Percentiles rank a stretch among this genome's conserved stretches.
These are phyloP conservation scores for Psittacula derbiana DNA, from an alignment of 2,797 vertebrate genomes.

Conservation along the genomic window DNA sequence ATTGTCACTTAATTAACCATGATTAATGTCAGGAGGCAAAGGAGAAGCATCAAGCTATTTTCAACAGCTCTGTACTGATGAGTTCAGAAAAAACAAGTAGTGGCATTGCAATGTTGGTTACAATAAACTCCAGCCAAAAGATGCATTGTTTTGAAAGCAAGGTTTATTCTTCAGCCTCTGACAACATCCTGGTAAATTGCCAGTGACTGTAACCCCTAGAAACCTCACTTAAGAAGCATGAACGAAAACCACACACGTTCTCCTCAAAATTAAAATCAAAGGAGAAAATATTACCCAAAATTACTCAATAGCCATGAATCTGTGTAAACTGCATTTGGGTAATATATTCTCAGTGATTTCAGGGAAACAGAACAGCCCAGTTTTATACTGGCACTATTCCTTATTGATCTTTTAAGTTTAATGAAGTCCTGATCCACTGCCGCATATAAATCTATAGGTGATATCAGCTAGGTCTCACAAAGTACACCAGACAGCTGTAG, in stretches of 20 bases:
- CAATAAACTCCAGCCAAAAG: background rate
- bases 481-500: background rate
- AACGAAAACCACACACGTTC: background rate
- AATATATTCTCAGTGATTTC: background rate
- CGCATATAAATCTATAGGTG: background rate
- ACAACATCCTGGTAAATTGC: background rate
- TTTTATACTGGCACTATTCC: background rate
- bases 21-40: slow-evolving; percentile 47
- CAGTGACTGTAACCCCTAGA: background rate
- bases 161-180: background rate
- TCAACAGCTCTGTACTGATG: slow-evolving; percentile 36
- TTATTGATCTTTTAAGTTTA: background rate
- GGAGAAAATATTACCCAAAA: background rate
- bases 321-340: background rate
- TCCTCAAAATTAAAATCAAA: background rate
- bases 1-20: slow-evolving; percentile 48
- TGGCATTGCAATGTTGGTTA: background rate
- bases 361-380: background rate
- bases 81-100: slow-evolving; percentile 1
- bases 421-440: background rate
- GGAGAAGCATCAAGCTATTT: slow-evolving; percentile 26
- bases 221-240: background rate
- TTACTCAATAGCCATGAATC: background rate
- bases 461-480: background rate
- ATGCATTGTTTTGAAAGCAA: background rate